Percentiles rank a stretch among this genome's conserved stretches.
Conservation (phyloP, 2,888 invertebrate genomes). For the Drosophila suboccidentalis region DNA sequence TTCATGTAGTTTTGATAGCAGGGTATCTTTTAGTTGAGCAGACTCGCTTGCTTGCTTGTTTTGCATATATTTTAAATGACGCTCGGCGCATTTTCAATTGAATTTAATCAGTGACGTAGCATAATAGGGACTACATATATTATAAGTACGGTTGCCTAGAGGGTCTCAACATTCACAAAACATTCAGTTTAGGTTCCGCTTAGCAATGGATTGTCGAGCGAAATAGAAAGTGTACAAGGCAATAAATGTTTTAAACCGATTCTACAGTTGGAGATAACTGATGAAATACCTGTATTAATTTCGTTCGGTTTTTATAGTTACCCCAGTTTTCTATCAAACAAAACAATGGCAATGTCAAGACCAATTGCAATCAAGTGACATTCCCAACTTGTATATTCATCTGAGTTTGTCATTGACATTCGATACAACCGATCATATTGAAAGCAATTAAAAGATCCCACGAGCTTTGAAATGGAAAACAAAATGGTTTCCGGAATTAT, state of each 20-base stretch:
- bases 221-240: slow-evolving; percentile 63
- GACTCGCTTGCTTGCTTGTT: slow-evolving; percentile 3
- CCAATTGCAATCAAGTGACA: slow-evolving; percentile 47
- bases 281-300: slow-evolving; percentile 1
- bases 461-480: slow-evolving; percentile 17
- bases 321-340: background rate
- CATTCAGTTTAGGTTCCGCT: slow-evolving; percentile 49
- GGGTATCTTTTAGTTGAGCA: slow-evolving; percentile 10
- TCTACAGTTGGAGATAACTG: background rate
- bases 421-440: slow-evolving; percentile 41
- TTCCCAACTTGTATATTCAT: slow-evolving; percentile 11
- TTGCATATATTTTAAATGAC: slow-evolving; percentile 38
- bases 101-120: slow-evolving; percentile 79
- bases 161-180: slow-evolving; percentile 13
- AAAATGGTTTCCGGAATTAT: slow-evolving; percentile 42
- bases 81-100: slow-evolving; percentile 67
- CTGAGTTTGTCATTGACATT: slow-evolving; percentile 61
- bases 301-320: background rate
- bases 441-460: slow-evolving; percentile 42
- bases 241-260: background rate
- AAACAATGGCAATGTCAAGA: slow-evolving; percentile 64
- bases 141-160: slow-evolving; percentile 18
- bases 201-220: slow-evolving; percentile 32
- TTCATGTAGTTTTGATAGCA: background rate
- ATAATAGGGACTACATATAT: slow-evolving; percentile 2